Evolutionary conservation across 2,888 invertebrate species (phyloP).

Genomic region (Pammene fasciana): DNA sequence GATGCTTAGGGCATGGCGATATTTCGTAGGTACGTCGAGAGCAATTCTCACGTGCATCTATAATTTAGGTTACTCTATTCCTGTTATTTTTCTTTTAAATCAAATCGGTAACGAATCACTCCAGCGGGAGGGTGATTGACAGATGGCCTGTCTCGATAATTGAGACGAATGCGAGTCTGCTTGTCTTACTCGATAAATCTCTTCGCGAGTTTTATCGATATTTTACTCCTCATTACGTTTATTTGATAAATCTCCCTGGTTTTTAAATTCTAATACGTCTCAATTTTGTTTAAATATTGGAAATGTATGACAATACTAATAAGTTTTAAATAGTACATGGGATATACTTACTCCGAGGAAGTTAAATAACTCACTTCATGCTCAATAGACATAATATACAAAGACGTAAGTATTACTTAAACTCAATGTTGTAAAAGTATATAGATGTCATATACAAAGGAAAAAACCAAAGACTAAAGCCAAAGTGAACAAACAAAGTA

Average conservation of each 20-base stretch:
- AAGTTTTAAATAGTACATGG: too few relatives aligned
- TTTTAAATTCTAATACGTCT: neutral
- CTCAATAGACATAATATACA: too few relatives aligned
- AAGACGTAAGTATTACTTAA: too few relatives aligned
- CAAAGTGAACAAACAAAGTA: too few relatives aligned
- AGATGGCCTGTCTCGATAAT: slow-evolving; percentile 79
- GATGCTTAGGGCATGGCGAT: too few relatives aligned
- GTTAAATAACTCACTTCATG: too few relatives aligned
- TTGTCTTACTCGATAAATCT: slow-evolving; percentile 70
- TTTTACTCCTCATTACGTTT: slow-evolving; percentile 45
- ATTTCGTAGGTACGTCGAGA: slow-evolving; percentile 1
- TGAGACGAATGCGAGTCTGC: slow-evolving; percentile 75
- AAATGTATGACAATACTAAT: neutral
- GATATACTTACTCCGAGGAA: too few relatives aligned
- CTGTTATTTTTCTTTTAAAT: slow-evolving; percentile 45
- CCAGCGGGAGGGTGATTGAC: slow-evolving; percentile 78
- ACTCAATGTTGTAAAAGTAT: too few relatives aligned
- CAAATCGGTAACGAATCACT: slow-evolving; percentile 74
- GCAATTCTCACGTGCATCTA: slow-evolving; percentile 18
- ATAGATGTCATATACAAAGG: too few relatives aligned
- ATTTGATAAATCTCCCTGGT: slow-evolving; percentile 13
- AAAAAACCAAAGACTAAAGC: too few relatives aligned
- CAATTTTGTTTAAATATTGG: neutral
- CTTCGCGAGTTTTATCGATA: slow-evolving; percentile 56
- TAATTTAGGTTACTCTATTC: slow-evolving; percentile 28